Percentiles rank a stretch among this genome's conserved stretches.
Conservation (phyloP, 2,113 vertebrate species). For the Acinonyx jubatus region DNA sequence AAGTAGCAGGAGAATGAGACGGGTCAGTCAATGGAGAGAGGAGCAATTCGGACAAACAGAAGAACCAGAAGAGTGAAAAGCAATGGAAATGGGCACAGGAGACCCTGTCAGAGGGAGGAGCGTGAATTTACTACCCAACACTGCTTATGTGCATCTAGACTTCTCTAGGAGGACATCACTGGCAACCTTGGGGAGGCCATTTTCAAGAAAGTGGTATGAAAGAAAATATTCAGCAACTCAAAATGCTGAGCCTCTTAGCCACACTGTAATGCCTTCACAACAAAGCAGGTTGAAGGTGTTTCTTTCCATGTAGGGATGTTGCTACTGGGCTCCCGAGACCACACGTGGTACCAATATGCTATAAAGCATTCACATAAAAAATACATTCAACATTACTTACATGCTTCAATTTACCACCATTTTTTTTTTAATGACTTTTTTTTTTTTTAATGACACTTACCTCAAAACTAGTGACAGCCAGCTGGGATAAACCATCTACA, state of each 20-base stretch:
- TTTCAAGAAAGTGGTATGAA: not conserved
- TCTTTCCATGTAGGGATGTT: not conserved
- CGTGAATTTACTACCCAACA: not conserved
- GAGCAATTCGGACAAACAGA: not conserved
- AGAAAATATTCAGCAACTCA: not conserved
- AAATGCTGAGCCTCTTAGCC: fast-evolving
- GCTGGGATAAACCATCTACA: slow-evolving; percentile 97
- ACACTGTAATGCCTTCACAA: not conserved
- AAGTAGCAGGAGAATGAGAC: not conserved
- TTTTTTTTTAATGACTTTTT: not conserved
- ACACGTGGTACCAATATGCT: not conserved
- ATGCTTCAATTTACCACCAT: not conserved
- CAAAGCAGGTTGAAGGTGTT: not conserved
- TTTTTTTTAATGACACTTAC: slow-evolving; percentile 81
- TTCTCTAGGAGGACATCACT: not conserved
- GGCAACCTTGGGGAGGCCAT: not conserved
- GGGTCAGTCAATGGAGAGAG: not conserved
- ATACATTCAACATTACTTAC: not conserved
- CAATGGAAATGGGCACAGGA: not conserved
- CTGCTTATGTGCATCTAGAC: not conserved
- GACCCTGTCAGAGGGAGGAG: not conserved
- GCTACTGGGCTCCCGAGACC: not conserved
- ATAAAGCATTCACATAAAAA: not conserved
- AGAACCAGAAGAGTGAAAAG: not conserved
- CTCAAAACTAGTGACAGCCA: slow-evolving; percentile 97